Conservation (phyloP, 2,888 invertebrate genomes). For the Marronus borbonicus region DNA sequence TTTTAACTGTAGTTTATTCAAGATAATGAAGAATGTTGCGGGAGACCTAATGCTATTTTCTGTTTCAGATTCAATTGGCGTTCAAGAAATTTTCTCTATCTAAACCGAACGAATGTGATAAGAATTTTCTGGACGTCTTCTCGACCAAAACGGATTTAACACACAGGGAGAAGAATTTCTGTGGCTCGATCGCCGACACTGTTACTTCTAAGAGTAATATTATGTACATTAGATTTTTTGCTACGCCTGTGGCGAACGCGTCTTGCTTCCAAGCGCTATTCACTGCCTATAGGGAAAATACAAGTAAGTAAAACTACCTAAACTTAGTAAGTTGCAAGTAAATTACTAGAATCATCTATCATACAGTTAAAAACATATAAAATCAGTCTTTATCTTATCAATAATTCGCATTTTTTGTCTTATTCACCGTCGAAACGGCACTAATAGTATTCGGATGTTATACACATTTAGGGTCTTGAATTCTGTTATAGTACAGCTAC, state of each 20-base stretch:
- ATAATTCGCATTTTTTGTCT: too few relatives aligned
- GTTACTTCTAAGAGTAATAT: conserved; percentile 79
- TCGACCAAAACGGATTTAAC: conserved; percentile 77
- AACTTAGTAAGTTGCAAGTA: background rate
- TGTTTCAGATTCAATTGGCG: conserved; percentile 78
- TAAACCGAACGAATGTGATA: conserved; percentile 84
- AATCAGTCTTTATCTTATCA: too few relatives aligned
- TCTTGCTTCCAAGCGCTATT: conserved; percentile 82
- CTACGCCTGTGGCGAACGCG: conserved; percentile 74
- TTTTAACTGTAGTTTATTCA: too few relatives aligned
- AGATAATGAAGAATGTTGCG: too few relatives aligned
- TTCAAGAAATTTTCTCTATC: conserved; percentile 78
- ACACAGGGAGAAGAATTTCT: conserved; percentile 79
- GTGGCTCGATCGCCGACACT: conserved; percentile 89
- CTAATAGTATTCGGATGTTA: too few relatives aligned
- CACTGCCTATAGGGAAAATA: conserved; percentile 81
- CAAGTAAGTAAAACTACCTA: conserved; percentile 62
- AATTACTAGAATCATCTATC: background rate
- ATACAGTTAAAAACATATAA: too few relatives aligned
- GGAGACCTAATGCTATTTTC: background rate
- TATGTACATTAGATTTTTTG: conserved; percentile 83
- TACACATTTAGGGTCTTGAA: too few relatives aligned
- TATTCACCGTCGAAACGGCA: too few relatives aligned
- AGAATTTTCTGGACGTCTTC: conserved; percentile 84
- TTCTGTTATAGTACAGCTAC: too few relatives aligned